These are phyloP conservation scores for Hippoglossus hippoglossus DNA, from an alignment of 2,797 vertebrate genomes.

Conservation along the genomic window DNA sequence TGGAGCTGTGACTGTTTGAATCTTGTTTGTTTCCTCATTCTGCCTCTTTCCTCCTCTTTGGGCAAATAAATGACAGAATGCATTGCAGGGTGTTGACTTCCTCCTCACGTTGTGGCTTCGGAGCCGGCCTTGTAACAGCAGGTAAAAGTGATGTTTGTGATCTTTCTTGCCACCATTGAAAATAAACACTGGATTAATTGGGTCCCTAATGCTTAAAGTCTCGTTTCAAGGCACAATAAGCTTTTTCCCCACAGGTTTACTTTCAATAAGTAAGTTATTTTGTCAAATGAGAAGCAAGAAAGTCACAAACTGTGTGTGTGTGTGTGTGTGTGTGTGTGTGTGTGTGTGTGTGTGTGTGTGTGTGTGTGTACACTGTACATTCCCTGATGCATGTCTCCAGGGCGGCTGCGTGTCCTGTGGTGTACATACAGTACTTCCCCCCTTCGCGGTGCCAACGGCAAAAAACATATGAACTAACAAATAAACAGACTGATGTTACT, in stretches of 20 bases:
- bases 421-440: slow-evolving; percentile 25
- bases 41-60: no score
- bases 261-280: not conserved
- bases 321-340: no score
- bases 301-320: slow-evolving; percentile 1
- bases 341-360: not conserved
- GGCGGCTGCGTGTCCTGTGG: slow-evolving; percentile 35
- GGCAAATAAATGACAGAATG: no score
- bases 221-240: not conserved
- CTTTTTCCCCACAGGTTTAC: not conserved
- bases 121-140: no score
- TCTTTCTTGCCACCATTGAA: not conserved
- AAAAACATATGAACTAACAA: slow-evolving; percentile 37
- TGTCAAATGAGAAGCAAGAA: slow-evolving; percentile 2
- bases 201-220: not conserved
- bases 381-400: slow-evolving; percentile 38
- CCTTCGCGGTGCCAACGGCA: slow-evolving; percentile 27
- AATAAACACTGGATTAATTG: not conserved
- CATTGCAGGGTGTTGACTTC: no score
- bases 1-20: no score
- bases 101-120: no score
- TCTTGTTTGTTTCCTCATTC: no score
- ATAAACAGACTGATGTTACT: slow-evolving; percentile 21
- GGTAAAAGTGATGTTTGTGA: not conserved
- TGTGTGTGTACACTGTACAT: slow-evolving; percentile 2